These are phyloP conservation scores for Microtus richardsoni DNA, from an alignment of 2,113 vertebrate species.

Conservation along the genomic window DNA sequence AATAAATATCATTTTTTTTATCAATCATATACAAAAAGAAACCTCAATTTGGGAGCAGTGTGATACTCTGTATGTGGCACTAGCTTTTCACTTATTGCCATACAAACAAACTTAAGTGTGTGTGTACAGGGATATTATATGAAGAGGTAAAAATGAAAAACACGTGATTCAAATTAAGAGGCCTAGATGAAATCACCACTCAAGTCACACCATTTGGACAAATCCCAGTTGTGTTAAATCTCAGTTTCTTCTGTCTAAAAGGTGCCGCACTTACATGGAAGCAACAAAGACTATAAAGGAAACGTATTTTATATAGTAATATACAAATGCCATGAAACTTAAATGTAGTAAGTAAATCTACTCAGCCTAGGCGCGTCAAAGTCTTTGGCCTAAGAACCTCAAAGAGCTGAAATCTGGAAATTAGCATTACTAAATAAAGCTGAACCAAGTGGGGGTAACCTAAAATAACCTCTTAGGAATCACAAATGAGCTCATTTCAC, in stretches of 20 bases:
- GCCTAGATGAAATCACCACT: not conserved
- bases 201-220: not conserved
- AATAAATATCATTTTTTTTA: not conserved
- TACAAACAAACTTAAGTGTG: not conserved
- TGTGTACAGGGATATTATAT: not conserved
- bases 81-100: not conserved
- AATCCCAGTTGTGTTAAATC: not conserved
- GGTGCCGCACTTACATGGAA: not conserved
- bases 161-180: not conserved
- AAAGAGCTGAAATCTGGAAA: slow-evolving; percentile 39
- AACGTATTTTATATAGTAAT: slow-evolving; percentile 36
- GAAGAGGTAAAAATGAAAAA: slow-evolving; percentile 26
- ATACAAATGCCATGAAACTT: not conserved
- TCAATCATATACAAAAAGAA: not conserved
- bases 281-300: not conserved
- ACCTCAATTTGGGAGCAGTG: not conserved
- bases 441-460: slow-evolving; percentile 31
- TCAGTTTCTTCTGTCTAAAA: slow-evolving; percentile 13
- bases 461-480: slow-evolving; percentile 30
- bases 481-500: slow-evolving; percentile 37
- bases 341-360: slow-evolving; percentile 30
- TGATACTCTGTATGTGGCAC: not conserved
- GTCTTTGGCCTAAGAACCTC: not conserved
- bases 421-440: slow-evolving; percentile 16
- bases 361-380: not conserved